A percentile compares a stretch with the other conserved stretches of the same genome.
Conservation (phyloP, 1,140 invertebrate species). For the Thaumatotibia leucotreta region DNA sequence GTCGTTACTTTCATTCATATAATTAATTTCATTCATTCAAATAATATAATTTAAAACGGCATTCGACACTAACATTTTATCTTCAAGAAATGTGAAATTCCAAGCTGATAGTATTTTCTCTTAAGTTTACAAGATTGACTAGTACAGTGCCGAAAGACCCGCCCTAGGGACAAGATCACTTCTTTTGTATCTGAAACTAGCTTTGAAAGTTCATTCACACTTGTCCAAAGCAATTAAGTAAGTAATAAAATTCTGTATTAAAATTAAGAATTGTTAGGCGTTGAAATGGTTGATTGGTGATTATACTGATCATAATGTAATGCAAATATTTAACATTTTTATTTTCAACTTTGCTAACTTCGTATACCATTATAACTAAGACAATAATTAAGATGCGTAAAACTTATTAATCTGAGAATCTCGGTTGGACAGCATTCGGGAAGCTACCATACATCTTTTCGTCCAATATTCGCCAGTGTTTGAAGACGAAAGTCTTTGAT, state of each 20-base stretch:
- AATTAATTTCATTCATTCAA: too few species aligned
- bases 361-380: too few species aligned
- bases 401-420: too few species aligned
- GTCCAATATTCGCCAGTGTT: too few species aligned
- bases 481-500: too few species aligned
- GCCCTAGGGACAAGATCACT: neutral
- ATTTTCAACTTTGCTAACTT: too few species aligned
- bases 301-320: neutral
- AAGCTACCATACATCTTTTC: too few species aligned
- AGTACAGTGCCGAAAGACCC: neutral
- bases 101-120: neutral
- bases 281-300: neutral
- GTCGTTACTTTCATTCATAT: too few species aligned
- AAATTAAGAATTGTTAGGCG: neutral
- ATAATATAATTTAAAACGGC: too few species aligned
- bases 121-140: neutral
- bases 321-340: neutral
- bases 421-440: too few species aligned
- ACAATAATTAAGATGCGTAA: too few species aligned
- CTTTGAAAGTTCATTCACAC: conserved; percentile 9
- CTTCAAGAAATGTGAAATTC: neutral
- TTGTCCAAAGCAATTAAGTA: neutral
- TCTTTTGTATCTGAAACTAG: neutral
- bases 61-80: neutral
- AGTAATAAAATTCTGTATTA: neutral